phyloP scores from a whole-genome alignment of 2,113 vertebrate species.

The Boulengerochromis microlepis region DNA sequence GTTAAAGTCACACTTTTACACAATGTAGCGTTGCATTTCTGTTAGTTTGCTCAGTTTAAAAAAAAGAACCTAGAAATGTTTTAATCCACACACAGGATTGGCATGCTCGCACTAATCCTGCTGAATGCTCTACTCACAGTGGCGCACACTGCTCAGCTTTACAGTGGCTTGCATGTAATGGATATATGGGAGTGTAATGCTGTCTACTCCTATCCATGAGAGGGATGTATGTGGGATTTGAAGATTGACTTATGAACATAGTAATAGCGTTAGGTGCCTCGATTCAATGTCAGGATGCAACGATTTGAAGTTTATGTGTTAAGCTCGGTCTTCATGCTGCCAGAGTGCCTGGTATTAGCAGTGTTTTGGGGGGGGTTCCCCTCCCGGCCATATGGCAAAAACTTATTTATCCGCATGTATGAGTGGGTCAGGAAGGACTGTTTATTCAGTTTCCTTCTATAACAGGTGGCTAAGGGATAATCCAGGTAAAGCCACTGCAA shows the following conservation, averaged over 20 bases:
- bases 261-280: not conserved
- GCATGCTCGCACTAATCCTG: slow-evolving; percentile 49
- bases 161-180: slow-evolving; percentile 19
- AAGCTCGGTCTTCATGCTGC: not conserved
- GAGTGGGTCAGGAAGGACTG: slow-evolving; percentile 11
- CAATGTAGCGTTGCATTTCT: not conserved
- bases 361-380: not conserved
- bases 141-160: slow-evolving; percentile 30
- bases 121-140: slow-evolving; percentile 48
- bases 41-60: not conserved
- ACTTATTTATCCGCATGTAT: not conserved
- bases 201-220: not conserved
- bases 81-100: slow-evolving; percentile 53
- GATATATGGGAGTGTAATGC: slow-evolving; percentile 41
- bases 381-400: not conserved
- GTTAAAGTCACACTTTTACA: not conserved
- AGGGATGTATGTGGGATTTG: slow-evolving; percentile 1
- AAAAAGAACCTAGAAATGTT: slow-evolving; percentile 49
- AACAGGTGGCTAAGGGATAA: slow-evolving; percentile 85
- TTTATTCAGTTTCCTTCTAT: slow-evolving; percentile 48
- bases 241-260: slow-evolving; percentile 4
- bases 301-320: not conserved
- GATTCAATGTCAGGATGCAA: not conserved
- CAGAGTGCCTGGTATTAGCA: not conserved
- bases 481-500: slow-evolving; percentile 81